Evolutionary conservation across 2,113 vertebrate genomes (phyloP).

Genomic region (Heterotis niloticus): DNA sequence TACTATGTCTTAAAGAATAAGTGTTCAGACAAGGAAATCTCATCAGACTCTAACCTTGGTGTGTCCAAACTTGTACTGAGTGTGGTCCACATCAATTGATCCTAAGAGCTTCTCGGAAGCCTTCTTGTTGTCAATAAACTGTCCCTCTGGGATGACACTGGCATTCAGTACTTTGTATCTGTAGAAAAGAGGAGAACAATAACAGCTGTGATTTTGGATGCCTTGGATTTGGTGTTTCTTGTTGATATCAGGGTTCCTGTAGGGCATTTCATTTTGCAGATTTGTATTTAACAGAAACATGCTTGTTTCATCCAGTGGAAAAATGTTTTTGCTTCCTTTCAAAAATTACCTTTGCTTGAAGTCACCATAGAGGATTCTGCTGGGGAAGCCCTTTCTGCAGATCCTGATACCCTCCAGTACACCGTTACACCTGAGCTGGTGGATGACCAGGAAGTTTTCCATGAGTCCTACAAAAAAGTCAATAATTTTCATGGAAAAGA

Average conservation of each 20-base stretch:
- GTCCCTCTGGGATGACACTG: constrained; percentile 75
- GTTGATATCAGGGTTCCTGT: background rate
- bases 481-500: background rate
- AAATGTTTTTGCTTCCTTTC: background rate
- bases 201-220: background rate
- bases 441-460: constrained; percentile 86
- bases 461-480: constrained; percentile 68
- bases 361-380: constrained; percentile 84
- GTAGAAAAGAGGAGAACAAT: background rate
- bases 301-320: background rate
- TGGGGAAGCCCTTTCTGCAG: constrained; percentile 91
- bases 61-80: constrained; percentile 84
- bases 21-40: background rate
- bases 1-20: background rate
- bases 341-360: constrained; percentile 79
- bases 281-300: background rate
- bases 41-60: constrained; percentile 68
- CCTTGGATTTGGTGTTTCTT: background rate
- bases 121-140: constrained; percentile 83
- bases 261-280: background rate
- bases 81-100: constrained; percentile 76
- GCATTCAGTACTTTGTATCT: constrained; percentile 73
- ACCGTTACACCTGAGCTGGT: constrained; percentile 84
- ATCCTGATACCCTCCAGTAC: constrained; percentile 90
- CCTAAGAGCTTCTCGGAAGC: constrained; percentile 80